Base-by-base conservation (phyloP, 2,888 invertebrate genomes). In the Anarsia innoxiella region DNA sequence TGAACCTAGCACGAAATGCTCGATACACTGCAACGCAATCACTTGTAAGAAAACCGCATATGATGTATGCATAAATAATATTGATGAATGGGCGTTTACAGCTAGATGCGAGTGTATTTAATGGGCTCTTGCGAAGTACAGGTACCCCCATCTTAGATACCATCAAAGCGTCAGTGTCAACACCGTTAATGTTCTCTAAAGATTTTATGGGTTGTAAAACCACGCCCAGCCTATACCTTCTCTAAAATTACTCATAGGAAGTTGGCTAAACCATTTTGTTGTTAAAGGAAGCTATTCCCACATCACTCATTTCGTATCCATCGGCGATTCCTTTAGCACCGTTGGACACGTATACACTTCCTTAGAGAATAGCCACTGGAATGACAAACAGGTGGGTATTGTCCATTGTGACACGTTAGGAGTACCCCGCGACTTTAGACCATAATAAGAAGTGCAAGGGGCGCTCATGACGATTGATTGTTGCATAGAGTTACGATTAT, bases 371-470 rank as follows among this genome's bases (percentile, higher is more conserved):
- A 46, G 50, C 62, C 58, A 51, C 56, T 59, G 59, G 80, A 75
- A 80, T 79, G 55, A 74, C 73, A 80, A 80, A 62, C 64, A 66
- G 55, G 41, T 59, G 54, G 40, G 60, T 52, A 80, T 75, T 73
- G 73, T 73, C 63, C 66, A 70, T 71, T 70, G 71, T 61, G 34
- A 37, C 35, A 23, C 6, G 16, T 42, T 42, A 48, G 44, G 46
- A 49, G 45, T 53, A 44, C 54, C 48, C n/a, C n/a, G 44, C 51
- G 50, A 49, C 53, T 54, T 46, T 52, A 49, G 42, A 37, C 51
- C 56, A 46, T 53, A 56, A n/a, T n/a, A 2, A 3, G 25, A 25
- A n/a, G 8, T 4, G 25, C 25, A 25, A 3, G 25, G 2, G 5
- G 25, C n/a, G n/a, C 25, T 25, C n/a, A n/a, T 25, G 4, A 19